These are phyloP conservation scores for Dendrolimus kikuchii DNA, from an alignment of 1,140 invertebrate genomes.

Conservation along the genomic window DNA sequence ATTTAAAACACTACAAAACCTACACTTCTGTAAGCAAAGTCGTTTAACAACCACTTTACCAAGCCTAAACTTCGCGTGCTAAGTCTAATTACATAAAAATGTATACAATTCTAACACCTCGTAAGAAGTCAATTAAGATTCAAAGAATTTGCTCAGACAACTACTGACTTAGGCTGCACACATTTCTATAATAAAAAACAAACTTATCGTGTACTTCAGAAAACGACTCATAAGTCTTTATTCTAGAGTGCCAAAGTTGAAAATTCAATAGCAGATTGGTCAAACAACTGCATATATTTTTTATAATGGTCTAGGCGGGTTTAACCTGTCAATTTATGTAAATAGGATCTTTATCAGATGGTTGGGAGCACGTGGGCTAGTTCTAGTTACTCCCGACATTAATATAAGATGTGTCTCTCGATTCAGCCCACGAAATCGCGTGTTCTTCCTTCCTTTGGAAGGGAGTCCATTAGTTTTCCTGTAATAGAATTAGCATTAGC, in stretches of 20 bases:
- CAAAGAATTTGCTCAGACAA: slow-evolving; percentile 26
- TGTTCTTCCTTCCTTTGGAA: slow-evolving; percentile 17
- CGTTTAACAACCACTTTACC: slow-evolving; percentile 22
- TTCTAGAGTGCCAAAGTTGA: background rate
- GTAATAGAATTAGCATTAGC: too few relatives aligned
- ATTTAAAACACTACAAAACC: too few relatives aligned
- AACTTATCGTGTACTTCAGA: background rate
- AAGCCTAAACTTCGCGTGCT: slow-evolving; percentile 38
- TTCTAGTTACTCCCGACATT: slow-evolving; percentile 47
- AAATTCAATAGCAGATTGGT: slow-evolving; percentile 10
- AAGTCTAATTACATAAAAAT: slow-evolving; percentile 61
- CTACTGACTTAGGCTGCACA: background rate
- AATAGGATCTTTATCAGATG: slow-evolving; percentile 48
- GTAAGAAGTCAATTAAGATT: slow-evolving; percentile 66
- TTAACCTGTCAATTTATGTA: slow-evolving; percentile 57
- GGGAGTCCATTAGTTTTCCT: too few relatives aligned
- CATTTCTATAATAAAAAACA: background rate
- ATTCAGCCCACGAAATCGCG: slow-evolving; percentile 54
- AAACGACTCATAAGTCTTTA: background rate
- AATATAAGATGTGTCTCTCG: slow-evolving; percentile 50
- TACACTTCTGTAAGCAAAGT: slow-evolving; percentile 13
- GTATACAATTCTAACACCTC: slow-evolving; percentile 49
- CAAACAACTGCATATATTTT: slow-evolving; percentile 10
- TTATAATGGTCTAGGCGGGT: slow-evolving; percentile 21
- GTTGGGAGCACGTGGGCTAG: slow-evolving; percentile 44